Conservation (phyloP, 2,113 vertebrate genomes). For the Thomomys bottae region DNA sequence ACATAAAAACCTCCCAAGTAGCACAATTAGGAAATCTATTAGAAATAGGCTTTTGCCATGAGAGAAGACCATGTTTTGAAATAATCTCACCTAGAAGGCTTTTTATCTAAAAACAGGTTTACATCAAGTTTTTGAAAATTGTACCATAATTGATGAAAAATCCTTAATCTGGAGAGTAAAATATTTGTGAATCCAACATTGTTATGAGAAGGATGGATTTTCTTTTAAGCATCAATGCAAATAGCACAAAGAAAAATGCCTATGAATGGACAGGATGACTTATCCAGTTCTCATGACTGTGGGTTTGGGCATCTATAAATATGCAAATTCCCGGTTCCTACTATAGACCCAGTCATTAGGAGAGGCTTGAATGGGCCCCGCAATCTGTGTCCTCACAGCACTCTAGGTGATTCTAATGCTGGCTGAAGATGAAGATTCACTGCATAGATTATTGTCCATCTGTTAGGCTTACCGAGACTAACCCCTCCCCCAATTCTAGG, state of each 20-base stretch:
- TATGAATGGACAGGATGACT: neutral
- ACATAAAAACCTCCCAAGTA: neutral
- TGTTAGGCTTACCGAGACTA: neutral
- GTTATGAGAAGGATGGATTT: neutral
- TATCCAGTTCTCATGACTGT: neutral
- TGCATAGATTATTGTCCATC: slow-evolving; percentile 31
- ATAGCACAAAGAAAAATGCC: neutral
- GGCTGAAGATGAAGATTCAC: slow-evolving; percentile 27
- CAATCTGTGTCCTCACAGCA: slow-evolving; percentile 46
- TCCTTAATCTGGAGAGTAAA: slow-evolving; percentile 33
- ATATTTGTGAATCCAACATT: neutral
- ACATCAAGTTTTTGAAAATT: slow-evolving; percentile 24
- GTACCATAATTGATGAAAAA: neutral
- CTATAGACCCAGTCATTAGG: slow-evolving; percentile 21
- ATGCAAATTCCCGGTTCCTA: slow-evolving; percentile 3
- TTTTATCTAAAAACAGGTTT: neutral
- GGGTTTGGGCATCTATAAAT: neutral
- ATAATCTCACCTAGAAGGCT: neutral
- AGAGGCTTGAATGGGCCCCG: neutral
- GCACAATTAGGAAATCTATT: neutral
- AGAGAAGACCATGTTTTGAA: slow-evolving; percentile 4
- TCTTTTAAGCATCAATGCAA: slow-evolving; percentile 5
- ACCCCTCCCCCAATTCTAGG: neutral
- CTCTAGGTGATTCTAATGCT: slow-evolving; percentile 18
- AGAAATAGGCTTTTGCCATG: neutral